These are phyloP conservation scores for Oedothorax gibbosus DNA, from an alignment of 1,140 invertebrate species.

Conservation along the genomic window DNA sequence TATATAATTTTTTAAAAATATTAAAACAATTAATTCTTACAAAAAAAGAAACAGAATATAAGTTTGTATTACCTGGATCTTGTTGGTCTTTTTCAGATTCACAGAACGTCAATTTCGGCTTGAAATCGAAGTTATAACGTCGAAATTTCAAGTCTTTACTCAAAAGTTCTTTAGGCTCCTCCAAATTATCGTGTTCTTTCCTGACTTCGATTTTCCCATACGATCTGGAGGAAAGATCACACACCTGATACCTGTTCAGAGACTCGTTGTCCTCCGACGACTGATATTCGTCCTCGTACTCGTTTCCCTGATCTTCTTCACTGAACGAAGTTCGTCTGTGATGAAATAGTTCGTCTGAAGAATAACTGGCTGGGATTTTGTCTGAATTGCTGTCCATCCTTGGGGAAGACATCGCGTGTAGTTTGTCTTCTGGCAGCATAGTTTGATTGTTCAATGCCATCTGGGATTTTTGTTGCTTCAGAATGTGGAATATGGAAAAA, in stretches of 20 bases:
- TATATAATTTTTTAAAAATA: no score
- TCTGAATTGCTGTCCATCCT: background rate
- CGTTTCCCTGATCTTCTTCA: background rate
- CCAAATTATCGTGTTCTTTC: background rate
- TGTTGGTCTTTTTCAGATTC: conserved; percentile 39
- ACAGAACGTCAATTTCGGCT: conserved; percentile 30
- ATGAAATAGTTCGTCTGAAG: background rate
- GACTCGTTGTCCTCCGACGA: conserved; percentile 47
- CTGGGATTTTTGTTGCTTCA: conserved; percentile 53
- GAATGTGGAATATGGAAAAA: conserved; percentile 51
- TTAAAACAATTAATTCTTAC: no score
- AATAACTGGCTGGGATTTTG: background rate
- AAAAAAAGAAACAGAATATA: no score
- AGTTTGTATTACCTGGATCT: conserved; percentile 45
- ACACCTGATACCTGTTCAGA: conserved; percentile 21
- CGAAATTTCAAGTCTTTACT: background rate
- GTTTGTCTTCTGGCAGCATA: background rate
- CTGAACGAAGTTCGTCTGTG: no score
- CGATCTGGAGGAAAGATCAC: conserved; percentile 7
- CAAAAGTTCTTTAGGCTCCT: background rate
- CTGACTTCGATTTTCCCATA: background rate
- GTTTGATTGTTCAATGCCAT: conserved; percentile 32
- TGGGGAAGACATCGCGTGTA: background rate
- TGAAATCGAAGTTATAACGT: conserved; percentile 28
- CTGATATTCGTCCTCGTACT: conserved; percentile 25